These are phyloP conservation scores for Mobula hypostoma DNA, from an alignment of 2,113 vertebrate species.

Conservation along the genomic window DNA sequence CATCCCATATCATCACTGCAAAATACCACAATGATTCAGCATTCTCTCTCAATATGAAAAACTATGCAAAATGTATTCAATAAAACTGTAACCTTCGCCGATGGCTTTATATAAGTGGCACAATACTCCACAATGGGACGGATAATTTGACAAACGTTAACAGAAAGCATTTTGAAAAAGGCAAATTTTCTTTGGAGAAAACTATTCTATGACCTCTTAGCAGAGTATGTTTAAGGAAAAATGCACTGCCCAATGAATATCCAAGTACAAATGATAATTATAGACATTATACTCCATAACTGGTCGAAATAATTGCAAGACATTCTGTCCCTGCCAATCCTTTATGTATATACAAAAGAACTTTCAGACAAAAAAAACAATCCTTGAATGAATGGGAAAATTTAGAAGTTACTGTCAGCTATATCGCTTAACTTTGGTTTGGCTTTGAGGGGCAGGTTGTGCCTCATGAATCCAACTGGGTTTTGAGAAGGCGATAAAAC, in stretches of 20 bases:
- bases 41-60: neutral
- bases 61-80: neutral
- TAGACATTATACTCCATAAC: neutral
- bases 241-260: neutral
- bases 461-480: too few relatives aligned
- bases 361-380: too few relatives aligned
- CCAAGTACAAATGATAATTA: neutral
- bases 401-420: neutral
- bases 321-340: too few relatives aligned
- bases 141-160: neutral
- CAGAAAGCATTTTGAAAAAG: neutral
- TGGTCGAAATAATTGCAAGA: too few relatives aligned
- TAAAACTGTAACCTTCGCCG: neutral
- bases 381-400: too few relatives aligned
- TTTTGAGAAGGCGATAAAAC: too few relatives aligned
- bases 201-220: neutral
- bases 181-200: neutral
- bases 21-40: constrained; percentile 26
- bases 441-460: too few relatives aligned
- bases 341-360: too few relatives aligned
- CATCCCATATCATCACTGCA: constrained; percentile 98
- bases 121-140: neutral
- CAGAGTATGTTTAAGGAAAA: neutral
- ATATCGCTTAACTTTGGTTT: neutral
- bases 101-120: neutral